Evolutionary conservation across 2,113 vertebrate genomes (phyloP).

Genomic region (Andinoacara biseriatus): DNA sequence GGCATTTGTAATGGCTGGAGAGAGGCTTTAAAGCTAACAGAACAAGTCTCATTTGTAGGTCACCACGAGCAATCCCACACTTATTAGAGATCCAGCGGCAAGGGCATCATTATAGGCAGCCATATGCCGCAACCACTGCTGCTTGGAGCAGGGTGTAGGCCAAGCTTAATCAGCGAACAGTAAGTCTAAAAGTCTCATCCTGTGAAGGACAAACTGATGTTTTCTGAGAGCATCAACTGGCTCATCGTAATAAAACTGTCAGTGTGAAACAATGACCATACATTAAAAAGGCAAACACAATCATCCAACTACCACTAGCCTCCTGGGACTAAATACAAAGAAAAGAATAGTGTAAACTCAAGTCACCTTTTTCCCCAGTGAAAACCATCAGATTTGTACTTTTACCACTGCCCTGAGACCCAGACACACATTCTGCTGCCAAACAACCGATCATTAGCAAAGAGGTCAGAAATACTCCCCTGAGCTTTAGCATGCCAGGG

Average conservation of each 20-base stretch:
- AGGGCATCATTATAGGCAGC: conserved; percentile 27
- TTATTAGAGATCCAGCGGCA: conserved; percentile 34
- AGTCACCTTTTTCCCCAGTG: neutral
- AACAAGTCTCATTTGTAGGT: conserved; percentile 55
- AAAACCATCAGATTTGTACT: neutral
- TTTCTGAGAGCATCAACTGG: neutral
- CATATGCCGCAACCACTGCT: conserved; percentile 40
- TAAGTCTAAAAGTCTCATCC: neutral
- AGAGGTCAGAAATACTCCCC: conserved; percentile 53
- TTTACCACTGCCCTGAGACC: conserved; percentile 9
- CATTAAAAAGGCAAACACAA: neutral
- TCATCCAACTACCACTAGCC: neutral
- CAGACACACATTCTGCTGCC: conserved; percentile 25
- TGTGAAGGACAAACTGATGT: neutral
- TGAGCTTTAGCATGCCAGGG: conserved; percentile 54
- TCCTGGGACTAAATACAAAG: neutral
- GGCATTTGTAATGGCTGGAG: conserved; percentile 45
- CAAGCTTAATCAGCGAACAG: neutral
- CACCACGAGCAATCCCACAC: conserved; percentile 21
- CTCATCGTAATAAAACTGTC: neutral
- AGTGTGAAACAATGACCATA: neutral
- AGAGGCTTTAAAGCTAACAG: conserved; percentile 45
- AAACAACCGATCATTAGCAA: conserved; percentile 60
- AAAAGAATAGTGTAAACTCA: neutral
- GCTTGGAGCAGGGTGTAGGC: conserved; percentile 15